Base-by-base conservation (phyloP, 2,797 vertebrate species). In the Vireo griseus region DNA sequence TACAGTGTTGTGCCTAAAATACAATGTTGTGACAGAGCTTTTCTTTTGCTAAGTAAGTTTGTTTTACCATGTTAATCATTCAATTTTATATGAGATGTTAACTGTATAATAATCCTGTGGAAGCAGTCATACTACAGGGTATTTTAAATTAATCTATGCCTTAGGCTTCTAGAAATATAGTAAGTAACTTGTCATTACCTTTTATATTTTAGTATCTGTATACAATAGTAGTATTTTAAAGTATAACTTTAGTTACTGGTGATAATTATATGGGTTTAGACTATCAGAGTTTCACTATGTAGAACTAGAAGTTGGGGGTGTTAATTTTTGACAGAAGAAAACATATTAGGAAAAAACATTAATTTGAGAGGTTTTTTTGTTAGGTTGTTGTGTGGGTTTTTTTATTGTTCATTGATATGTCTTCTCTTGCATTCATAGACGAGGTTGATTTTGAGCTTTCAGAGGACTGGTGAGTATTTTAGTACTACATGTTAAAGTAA, bases 1-100 rank as follows among this genome's bases (percentile, higher is more conserved):
- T 88, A 86, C 48, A 85, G 45, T 82, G 80, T 93, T 88, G 83
- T 89, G 77, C 88, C 59, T 95, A 68, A 95, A 92, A 94, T 88
- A 76, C 71, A 59, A 1, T 91, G 71, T 94, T 95, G 61, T 92
- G 93, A 93, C 86, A 92, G 88, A 87, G 71, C 59, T 92, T 92
- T 91, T 85, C 63, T 90, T 94, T 77, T 80, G 24, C 71, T 71
- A 90, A 88, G 52, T 88, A 54, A 69, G 66, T 96, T 90, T 93
- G 69, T 29, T 96, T 95, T 82, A 42, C 71, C 35, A 24, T 85
- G 61, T 72, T 95, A 88, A 91, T 95, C 17, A 61, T 91, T 90
- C 31, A 55, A 7, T 87, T 88, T 90, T 48, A 61, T 77, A 47
- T 69, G 88, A 87, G 71, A 85, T 77, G 75, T 57, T 95, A 91